phyloP scores from a whole-genome alignment of 2,113 vertebrate species.

The Pelodiscus sinensis region DNA sequence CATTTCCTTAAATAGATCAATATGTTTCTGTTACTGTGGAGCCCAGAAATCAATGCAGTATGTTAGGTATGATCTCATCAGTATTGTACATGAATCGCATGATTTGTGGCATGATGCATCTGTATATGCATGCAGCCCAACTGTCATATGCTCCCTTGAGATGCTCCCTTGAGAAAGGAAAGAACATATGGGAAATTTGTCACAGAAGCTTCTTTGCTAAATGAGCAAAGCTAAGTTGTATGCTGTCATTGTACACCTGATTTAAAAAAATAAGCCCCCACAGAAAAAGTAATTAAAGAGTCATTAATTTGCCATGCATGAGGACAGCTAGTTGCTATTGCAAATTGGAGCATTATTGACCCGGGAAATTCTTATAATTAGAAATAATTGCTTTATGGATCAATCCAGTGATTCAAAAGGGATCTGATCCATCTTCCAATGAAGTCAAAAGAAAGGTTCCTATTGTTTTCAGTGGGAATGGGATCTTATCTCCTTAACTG shows the following conservation, averaged over 20 bases:
- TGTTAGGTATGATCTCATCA: not conserved
- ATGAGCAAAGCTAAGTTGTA: not conserved
- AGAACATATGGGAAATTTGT: not conserved
- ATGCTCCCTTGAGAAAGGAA: not conserved
- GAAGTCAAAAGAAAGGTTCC: not conserved
- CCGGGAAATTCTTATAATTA: not conserved
- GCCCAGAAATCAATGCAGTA: not conserved
- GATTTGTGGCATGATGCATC: not conserved
- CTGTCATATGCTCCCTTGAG: not conserved
- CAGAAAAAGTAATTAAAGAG: not conserved
- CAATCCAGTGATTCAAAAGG: not conserved
- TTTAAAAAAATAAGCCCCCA: not conserved
- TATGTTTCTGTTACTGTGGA: not conserved
- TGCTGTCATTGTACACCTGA: not conserved
- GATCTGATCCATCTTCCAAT: not conserved
- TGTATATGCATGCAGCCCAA: no score
- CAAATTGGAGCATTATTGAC: not conserved
- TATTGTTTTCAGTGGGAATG: not conserved
- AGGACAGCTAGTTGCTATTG: not conserved
- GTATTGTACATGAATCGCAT: accelerated
- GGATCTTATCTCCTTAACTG: not conserved
- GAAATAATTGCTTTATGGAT: not conserved
- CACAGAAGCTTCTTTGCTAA: not conserved
- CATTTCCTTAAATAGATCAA: not conserved
- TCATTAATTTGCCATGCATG: accelerated